These are phyloP conservation scores for Chelonus insularis DNA, from an alignment of 1,140 invertebrate species.

Conservation along the genomic window DNA sequence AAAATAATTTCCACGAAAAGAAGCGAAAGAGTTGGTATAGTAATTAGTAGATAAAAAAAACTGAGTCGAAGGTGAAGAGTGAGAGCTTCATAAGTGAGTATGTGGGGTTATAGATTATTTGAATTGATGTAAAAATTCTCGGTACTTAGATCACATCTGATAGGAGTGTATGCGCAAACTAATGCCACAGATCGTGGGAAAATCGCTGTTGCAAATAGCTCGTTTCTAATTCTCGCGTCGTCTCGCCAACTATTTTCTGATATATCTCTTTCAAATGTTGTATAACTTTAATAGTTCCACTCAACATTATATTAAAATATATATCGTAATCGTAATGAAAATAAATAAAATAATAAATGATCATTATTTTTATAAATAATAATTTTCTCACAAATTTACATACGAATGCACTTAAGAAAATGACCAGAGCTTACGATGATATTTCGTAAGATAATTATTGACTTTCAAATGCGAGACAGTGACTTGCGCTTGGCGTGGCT, in stretches of 20 bases:
- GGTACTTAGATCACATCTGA: constrained; percentile 33
- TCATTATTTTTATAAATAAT: not conserved
- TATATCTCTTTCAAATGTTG: not conserved
- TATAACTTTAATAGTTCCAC: constrained; percentile 19
- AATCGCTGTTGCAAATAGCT: constrained; percentile 7
- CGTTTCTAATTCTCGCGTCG: constrained; percentile 24
- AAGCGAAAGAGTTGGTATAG: too few relatives aligned
- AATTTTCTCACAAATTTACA: constrained; percentile 4
- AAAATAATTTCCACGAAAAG: too few relatives aligned
- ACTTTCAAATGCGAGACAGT: constrained; percentile 22
- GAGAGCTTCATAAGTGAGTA: not conserved
- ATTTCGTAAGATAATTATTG: constrained; percentile 26
- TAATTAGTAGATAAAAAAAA: constrained; percentile 4
- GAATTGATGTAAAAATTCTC: constrained; percentile 31
- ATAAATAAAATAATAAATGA: not conserved
- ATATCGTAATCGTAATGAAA: not conserved
- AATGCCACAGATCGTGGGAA: constrained; percentile 25
- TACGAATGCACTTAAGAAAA: constrained; percentile 11
- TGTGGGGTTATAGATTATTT: constrained; percentile 29
- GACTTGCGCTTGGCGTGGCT: constrained; percentile 4
- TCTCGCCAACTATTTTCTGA: not conserved
- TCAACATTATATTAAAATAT: not conserved
- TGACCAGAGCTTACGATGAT: constrained; percentile 11
- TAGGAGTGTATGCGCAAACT: constrained; percentile 16
- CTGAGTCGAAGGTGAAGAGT: not conserved